Conservation (phyloP, 1,140 invertebrate species). For the Adoxophyes honmai region DNA sequence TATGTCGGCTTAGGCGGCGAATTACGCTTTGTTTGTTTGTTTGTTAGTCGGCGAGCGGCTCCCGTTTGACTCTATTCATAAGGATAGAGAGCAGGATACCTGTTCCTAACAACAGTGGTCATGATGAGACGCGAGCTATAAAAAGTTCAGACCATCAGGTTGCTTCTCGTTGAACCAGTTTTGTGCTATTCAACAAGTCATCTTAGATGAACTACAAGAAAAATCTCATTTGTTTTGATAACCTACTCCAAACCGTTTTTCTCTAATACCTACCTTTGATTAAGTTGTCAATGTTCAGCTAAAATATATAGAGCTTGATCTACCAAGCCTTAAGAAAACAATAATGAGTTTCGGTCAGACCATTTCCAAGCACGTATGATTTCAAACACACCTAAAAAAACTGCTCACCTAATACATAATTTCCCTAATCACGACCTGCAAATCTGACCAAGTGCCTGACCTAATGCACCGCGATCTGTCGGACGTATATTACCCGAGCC, state of each 20-base stretch:
- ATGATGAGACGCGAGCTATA: neutral
- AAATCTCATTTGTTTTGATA: too few species aligned
- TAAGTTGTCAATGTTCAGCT: too few species aligned
- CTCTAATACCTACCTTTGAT: too few species aligned
- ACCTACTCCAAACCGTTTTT: too few species aligned
- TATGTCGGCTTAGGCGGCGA: slow-evolving; percentile 47
- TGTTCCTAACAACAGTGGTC: neutral
- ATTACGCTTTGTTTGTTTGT: slow-evolving; percentile 65
- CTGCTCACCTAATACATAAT: neutral
- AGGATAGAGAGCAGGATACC: neutral
- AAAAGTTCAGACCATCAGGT: neutral
- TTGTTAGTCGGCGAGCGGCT: slow-evolving; percentile 45
- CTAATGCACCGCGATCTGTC: slow-evolving; percentile 14
- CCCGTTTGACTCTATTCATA: slow-evolving; percentile 30
- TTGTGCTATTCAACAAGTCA: too few species aligned
- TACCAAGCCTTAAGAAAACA: too few species aligned
- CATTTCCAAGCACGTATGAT: too few species aligned
- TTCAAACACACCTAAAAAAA: too few species aligned
- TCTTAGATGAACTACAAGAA: too few species aligned
- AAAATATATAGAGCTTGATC: too few species aligned
- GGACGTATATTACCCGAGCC: slow-evolving; percentile 11
- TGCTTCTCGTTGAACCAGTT: slow-evolving; percentile 18
- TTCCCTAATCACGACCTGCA: neutral
- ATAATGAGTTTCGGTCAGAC: too few species aligned
- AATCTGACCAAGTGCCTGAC: slow-evolving; percentile 10